These are phyloP conservation scores for Ryuthela nishihirai DNA, from an alignment of 2,888 invertebrate genomes.

Conservation along the genomic window DNA sequence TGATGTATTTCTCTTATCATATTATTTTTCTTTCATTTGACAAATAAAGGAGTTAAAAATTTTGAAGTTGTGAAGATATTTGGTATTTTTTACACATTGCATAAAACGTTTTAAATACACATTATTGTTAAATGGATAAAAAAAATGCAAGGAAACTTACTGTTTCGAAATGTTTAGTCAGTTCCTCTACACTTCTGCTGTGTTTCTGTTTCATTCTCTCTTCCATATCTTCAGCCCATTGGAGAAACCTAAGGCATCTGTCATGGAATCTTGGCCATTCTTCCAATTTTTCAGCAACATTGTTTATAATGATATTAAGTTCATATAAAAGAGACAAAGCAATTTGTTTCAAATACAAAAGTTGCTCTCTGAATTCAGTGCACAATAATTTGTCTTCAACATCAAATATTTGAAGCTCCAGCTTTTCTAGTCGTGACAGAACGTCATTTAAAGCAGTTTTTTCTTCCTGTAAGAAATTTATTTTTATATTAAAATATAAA, in stretches of 20 bases:
- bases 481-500: too few relatives aligned
- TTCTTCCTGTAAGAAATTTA: not conserved
- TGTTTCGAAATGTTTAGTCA: constrained; percentile 3
- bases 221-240: constrained; percentile 4
- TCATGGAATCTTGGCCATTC: constrained; percentile 2
- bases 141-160: constrained; percentile 8
- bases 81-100: too few relatives aligned
- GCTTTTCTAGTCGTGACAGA: not conserved
- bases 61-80: too few relatives aligned
- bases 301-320: not conserved
- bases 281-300: not conserved
- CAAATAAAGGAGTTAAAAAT: too few relatives aligned
- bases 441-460: not conserved
- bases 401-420: not conserved
- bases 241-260: not conserved
- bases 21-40: too few relatives aligned
- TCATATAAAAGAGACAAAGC: not conserved
- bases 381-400: not conserved
- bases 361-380: not conserved
- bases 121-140: too few relatives aligned
- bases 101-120: too few relatives aligned
- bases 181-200: constrained; percentile 1
- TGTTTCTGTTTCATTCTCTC: constrained; percentile 6
- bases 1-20: too few relatives aligned
- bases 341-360: not conserved